Conservation (phyloP, 2,113 vertebrate genomes). For the Nothocercus nigrocapillus region DNA sequence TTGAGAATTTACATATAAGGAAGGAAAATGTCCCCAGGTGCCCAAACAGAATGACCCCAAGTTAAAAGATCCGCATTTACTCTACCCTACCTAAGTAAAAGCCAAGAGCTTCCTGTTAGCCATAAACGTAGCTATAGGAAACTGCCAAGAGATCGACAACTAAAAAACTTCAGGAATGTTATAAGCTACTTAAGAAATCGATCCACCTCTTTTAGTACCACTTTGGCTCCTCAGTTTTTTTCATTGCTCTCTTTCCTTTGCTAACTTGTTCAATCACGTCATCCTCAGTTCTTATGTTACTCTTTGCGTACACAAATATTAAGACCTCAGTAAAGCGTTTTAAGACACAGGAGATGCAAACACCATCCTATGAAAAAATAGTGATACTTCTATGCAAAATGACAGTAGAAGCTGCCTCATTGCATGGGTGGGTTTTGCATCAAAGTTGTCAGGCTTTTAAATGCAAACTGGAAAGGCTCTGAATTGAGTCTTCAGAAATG, state of each 20-base stretch:
- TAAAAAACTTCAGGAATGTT: neutral
- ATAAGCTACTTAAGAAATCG: neutral
- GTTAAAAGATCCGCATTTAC: neutral
- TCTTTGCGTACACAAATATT: neutral
- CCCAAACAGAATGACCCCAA: neutral
- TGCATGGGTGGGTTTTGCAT: neutral
- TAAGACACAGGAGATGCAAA: neutral
- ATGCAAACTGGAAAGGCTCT: neutral
- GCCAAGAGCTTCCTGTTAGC: neutral
- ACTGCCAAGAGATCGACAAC: neutral
- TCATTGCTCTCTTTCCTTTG: neutral
- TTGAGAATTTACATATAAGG: neutral
- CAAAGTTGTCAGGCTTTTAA: neutral
- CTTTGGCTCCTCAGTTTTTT: neutral
- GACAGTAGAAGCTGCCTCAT: neutral
- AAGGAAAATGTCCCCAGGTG: neutral
- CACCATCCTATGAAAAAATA: neutral
- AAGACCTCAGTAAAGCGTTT: neutral
- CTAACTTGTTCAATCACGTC: neutral
- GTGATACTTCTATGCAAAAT: neutral
- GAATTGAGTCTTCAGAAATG: neutral
- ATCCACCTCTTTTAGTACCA: neutral
- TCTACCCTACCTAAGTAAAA: neutral
- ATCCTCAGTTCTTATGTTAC: neutral
- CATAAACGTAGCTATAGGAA: neutral